phyloP scores from a whole-genome alignment of 2,888 invertebrate species.

The Pseudoips prasinana region DNA sequence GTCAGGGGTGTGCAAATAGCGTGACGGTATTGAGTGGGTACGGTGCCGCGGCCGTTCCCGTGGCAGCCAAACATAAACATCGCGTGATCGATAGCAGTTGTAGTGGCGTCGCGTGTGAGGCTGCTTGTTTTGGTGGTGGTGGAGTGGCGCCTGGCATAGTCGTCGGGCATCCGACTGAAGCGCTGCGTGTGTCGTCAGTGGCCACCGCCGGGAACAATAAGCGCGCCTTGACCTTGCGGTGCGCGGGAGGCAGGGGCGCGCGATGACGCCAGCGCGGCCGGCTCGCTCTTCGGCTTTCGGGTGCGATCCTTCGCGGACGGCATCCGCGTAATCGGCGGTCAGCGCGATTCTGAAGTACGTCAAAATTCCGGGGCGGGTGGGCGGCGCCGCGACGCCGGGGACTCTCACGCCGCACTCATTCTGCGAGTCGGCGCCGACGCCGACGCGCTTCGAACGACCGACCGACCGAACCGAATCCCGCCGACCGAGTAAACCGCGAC shows the following conservation, averaged over 20 bases:
- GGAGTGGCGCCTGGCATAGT: conserved; percentile 40
- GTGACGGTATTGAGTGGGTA: conserved; percentile 49
- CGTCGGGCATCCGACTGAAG: conserved; percentile 45
- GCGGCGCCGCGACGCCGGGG: conserved; percentile 63
- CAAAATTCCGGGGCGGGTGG: conserved; percentile 74
- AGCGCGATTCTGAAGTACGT: conserved; percentile 68
- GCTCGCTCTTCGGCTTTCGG: conserved; percentile 77
- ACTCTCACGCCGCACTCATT: conserved; percentile 66
- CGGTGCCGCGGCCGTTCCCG: conserved; percentile 60
- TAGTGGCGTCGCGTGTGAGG: conserved; percentile 42
- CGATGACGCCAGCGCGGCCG: conserved; percentile 78
- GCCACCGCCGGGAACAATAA: conserved; percentile 67
- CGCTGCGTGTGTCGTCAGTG: conserved; percentile 54
- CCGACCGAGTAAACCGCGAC: conserved; percentile 70
- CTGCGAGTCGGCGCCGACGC: conserved; percentile 79
- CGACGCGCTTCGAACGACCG: conserved; percentile 79
- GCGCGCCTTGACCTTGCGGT: conserved; percentile 78
- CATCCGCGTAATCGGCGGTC: conserved; percentile 79
- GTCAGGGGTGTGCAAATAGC: conserved; percentile 41
- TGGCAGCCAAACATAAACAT: conserved; percentile 75
- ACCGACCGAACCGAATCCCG: conserved; percentile 75
- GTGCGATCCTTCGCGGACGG: conserved; percentile 79
- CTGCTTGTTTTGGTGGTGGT: conserved; percentile 30
- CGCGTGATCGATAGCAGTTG: conserved; percentile 68
- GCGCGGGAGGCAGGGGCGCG: conserved; percentile 68